These are phyloP conservation scores for Odobenus rosmarus DNA, from an alignment of 2,113 vertebrate species.

Conservation along the genomic window DNA sequence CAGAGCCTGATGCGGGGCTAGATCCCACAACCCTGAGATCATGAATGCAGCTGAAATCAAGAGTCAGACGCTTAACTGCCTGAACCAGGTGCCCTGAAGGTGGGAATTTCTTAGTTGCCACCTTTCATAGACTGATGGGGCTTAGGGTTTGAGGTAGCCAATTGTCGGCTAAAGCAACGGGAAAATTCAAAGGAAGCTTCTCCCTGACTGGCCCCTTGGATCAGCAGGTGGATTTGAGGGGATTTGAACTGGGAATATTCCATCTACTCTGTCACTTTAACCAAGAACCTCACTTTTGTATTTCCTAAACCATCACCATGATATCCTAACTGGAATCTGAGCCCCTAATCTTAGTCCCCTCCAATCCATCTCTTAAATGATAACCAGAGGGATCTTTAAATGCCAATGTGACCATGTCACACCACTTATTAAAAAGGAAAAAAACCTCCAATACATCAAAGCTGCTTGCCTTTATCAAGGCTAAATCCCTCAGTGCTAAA, in stretches of 20 bases:
- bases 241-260: background rate
- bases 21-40: background rate
- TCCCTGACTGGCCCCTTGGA: background rate
- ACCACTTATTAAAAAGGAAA: background rate
- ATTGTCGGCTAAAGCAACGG: background rate
- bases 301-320: background rate
- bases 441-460: background rate
- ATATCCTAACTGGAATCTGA: conserved; percentile 20
- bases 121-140: background rate
- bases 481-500: background rate
- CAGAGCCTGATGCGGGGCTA: background rate
- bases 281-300: conserved; percentile 46
- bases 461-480: background rate
- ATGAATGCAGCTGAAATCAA: background rate
- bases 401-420: background rate
- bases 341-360: background rate
- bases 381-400: conserved; percentile 35
- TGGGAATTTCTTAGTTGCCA: background rate
- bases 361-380: background rate
- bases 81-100: background rate
- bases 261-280: background rate
- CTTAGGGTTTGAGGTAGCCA: background rate
- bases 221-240: background rate
- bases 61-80: background rate
- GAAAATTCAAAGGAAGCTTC: conserved; percentile 4